phyloP scores from a whole-genome alignment of 2,797 vertebrate genomes.

The Rhincodon typus region DNA sequence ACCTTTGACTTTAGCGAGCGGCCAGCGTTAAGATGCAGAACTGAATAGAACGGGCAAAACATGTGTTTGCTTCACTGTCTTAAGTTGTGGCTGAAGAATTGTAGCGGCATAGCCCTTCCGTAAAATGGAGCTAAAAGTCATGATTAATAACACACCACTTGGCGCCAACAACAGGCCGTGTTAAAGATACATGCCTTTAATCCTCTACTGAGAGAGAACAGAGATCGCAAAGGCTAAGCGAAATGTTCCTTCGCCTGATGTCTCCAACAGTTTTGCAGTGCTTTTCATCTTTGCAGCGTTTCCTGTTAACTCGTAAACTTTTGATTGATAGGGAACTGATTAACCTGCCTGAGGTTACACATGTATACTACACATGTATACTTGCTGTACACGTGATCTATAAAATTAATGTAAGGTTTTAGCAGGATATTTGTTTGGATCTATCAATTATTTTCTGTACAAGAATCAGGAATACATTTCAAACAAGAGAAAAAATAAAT shows the following conservation, averaged over 20 bases:
- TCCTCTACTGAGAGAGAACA: conserved; percentile 49
- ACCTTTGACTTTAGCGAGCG: background rate
- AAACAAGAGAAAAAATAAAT: background rate
- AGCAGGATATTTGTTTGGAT: background rate
- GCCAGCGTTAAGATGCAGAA: background rate
- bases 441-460: background rate
- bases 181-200: conserved; percentile 48
- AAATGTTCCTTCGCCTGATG: conserved; percentile 23
- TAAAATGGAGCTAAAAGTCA: conserved; percentile 40
- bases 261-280: conserved; percentile 29
- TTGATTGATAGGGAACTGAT: conserved; percentile 58
- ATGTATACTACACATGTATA: conserved; percentile 53
- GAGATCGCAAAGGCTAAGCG: conserved; percentile 44
- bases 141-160: conserved; percentile 58
- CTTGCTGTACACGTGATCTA: conserved; percentile 54
- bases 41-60: background rate
- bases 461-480: background rate
- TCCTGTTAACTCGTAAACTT: conserved; percentile 61
- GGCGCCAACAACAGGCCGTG: conserved; percentile 53
- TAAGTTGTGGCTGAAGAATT: background rate
- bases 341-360: conserved; percentile 58
- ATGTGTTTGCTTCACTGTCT: conserved; percentile 13
- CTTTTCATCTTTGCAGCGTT: conserved; percentile 48
- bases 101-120: background rate
- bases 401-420: conserved; percentile 47